A percentile compares a stretch with the other conserved stretches of the same genome.
These are phyloP conservation scores for Dicyrtomina minuta DNA, from an alignment of 2,888 invertebrate species.

Conservation along the genomic window DNA sequence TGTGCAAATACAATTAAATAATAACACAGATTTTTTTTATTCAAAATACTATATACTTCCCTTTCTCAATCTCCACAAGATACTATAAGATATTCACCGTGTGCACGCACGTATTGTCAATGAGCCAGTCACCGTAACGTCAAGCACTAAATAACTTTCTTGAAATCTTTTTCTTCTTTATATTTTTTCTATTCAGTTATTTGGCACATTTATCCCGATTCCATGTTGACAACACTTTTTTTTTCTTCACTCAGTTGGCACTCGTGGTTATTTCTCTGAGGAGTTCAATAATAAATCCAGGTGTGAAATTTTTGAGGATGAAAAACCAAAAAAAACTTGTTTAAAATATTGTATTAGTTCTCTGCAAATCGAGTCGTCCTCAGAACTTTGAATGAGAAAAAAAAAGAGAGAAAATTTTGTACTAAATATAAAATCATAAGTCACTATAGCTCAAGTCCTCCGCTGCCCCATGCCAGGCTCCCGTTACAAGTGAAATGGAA, in stretches of 20 bases:
- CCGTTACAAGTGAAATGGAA: not conserved
- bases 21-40: too few species aligned
- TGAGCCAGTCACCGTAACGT: not conserved
- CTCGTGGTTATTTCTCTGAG: not conserved
- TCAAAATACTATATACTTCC: not conserved
- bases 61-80: too few species aligned
- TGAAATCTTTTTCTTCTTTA: not conserved
- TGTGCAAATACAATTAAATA: too few species aligned
- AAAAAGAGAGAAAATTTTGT: not conserved
- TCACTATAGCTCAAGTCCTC: not conserved
- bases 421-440: not conserved
- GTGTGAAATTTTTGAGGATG: not conserved
- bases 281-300: too few species aligned
- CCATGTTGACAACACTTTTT: not conserved
- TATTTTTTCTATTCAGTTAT: not conserved
- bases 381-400: too few species aligned
- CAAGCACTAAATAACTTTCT: constrained; percentile 12
- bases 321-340: not conserved
- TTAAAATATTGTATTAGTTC: too few species aligned
- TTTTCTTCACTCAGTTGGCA: not conserved
- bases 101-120: not conserved
- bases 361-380: not conserved
- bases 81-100: not conserved
- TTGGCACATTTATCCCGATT: constrained; percentile 5
- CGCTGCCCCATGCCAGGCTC: not conserved